Percentiles rank a stretch among this genome's conserved stretches.
These are phyloP conservation scores for Eupithecia exiguata DNA, from an alignment of 2,888 invertebrate species.

Conservation along the genomic window DNA sequence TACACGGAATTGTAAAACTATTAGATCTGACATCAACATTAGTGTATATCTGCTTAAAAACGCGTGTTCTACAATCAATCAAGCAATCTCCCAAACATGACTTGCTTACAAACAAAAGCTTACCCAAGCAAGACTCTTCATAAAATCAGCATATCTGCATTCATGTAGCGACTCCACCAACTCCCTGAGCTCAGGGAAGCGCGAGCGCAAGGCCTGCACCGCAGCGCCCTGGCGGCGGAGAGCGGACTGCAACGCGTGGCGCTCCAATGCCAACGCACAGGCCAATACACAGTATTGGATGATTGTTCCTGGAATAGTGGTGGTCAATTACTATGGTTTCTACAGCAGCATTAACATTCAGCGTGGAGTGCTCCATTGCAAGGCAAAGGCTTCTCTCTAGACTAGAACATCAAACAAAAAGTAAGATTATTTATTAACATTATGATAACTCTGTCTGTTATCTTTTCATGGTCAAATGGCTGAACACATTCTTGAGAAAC, in stretches of 20 bases:
- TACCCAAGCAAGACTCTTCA: conserved; percentile 82
- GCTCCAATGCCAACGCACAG: conserved; percentile 82
- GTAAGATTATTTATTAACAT: background rate
- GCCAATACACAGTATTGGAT: conserved; percentile 84
- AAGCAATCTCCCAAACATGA: background rate
- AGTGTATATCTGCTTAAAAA: background rate
- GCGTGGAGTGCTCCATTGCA: background rate
- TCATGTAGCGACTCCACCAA: conserved; percentile 92
- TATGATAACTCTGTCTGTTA: background rate
- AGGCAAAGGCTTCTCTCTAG: background rate
- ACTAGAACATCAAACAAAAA: background rate
- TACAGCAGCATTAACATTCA: background rate
- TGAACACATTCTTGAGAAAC: background rate
- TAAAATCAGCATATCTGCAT: conserved; percentile 96
- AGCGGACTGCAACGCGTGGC: conserved; percentile 82
- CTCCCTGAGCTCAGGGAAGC: conserved; percentile 85
- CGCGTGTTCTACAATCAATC: background rate
- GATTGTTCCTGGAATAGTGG: conserved; percentile 80
- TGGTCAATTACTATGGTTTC: background rate
- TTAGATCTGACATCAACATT: background rate
- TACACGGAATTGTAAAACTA: background rate
- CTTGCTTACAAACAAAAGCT: background rate
- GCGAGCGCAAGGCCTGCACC: conserved; percentile 89
- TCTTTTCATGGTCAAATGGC: background rate
- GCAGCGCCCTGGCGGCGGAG: conserved; percentile 86